Evolutionary conservation across 2,888 invertebrate species (phyloP).

Genomic region (Eupithecia vulgata): DNA sequence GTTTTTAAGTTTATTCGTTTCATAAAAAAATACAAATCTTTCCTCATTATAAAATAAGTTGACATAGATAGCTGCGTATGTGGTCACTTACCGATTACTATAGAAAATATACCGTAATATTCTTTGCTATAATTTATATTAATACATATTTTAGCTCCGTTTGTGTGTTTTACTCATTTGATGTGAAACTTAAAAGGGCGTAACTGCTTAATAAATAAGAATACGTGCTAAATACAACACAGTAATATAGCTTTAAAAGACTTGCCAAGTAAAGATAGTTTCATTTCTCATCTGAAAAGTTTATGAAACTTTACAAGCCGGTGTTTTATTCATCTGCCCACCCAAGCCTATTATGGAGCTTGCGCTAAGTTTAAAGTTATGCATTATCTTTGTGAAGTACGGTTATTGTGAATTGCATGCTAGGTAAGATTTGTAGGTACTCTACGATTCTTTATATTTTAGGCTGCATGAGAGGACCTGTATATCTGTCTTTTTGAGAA

Average conservation of each 20-base stretch:
- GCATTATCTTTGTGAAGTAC: conserved; percentile 21
- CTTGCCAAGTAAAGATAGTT: conserved; percentile 1
- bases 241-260: not conserved
- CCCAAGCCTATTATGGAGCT: conserved; percentile 26
- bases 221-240: not conserved
- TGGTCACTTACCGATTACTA: too few relatives aligned
- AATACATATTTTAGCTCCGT: too few relatives aligned
- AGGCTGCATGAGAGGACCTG: not conserved
- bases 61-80: too few relatives aligned
- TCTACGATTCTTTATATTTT: not conserved
- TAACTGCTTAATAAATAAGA: not conserved
- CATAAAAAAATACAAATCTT: too few relatives aligned
- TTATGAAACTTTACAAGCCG: conserved; percentile 17
- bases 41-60: too few relatives aligned
- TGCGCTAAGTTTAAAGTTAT: conserved; percentile 22
- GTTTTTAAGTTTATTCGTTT: too few relatives aligned
- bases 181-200: not conserved
- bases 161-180: too few relatives aligned
- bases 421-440: not conserved
- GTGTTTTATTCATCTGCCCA: conserved; percentile 26
- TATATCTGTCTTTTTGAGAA: too few relatives aligned
- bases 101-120: too few relatives aligned
- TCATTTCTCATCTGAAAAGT: conserved; percentile 13
- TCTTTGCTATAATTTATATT: too few relatives aligned
- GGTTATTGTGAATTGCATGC: conserved; percentile 25